Evolutionary conservation across 2,113 vertebrate genomes (phyloP).

Genomic region (Peromyscus maniculatus): DNA sequence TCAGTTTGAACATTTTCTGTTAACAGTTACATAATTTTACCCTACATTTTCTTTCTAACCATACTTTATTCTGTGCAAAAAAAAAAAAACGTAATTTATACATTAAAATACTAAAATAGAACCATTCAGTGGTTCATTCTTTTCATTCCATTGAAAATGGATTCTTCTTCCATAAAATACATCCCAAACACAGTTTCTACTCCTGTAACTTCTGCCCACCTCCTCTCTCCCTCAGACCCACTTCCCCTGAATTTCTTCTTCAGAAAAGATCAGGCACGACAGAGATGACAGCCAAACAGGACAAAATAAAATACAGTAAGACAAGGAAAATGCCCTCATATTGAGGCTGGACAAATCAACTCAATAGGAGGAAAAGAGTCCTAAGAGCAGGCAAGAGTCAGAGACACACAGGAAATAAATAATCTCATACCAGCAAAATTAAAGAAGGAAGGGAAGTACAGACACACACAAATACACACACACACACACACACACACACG

Average conservation of each 20-base stretch:
- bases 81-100: background rate
- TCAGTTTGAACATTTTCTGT: background rate
- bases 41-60: background rate
- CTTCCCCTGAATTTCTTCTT: background rate
- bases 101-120: background rate
- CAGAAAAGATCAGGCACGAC: background rate
- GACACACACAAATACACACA: background rate
- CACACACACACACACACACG: too few relatives aligned
- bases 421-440: background rate
- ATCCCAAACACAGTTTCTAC: background rate
- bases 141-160: background rate
- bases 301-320: background rate
- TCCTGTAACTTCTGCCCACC: accelerated
- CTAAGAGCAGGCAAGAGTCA: background rate
- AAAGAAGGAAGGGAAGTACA: too few relatives aligned
- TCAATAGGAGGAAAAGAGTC: background rate
- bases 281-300: background rate
- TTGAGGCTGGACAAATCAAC: background rate
- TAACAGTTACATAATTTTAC: background rate
- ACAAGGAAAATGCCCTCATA: background rate
- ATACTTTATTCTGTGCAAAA: background rate
- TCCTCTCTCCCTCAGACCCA: background rate
- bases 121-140: background rate
- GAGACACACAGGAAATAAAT: background rate
- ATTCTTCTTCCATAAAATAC: background rate